phyloP scores from a whole-genome alignment of 2,888 invertebrate species.

The Callinectes sapidus region DNA sequence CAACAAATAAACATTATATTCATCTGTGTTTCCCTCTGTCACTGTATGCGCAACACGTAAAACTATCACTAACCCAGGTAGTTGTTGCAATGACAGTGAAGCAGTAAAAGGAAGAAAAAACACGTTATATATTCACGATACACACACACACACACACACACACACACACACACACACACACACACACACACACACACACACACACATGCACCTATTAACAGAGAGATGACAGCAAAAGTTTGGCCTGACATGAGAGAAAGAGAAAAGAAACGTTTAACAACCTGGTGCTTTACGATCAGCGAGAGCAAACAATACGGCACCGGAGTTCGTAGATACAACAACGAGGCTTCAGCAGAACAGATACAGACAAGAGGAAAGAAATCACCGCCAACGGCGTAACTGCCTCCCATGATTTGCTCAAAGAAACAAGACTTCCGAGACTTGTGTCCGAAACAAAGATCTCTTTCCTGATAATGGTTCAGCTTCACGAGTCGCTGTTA shows the following conservation, averaged over 20 bases:
- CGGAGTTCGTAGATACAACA: neutral
- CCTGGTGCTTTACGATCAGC: neutral
- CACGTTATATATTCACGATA: too few species aligned
- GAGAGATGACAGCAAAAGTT: too few species aligned
- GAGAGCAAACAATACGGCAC: neutral
- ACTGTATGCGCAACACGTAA: neutral
- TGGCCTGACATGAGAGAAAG: too few species aligned
- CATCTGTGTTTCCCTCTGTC: neutral
- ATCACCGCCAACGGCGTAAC: neutral
- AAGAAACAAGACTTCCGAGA: neutral
- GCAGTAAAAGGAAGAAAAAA: neutral
- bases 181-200: neutral
- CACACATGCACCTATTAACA: neutral
- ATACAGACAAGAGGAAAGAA: neutral
- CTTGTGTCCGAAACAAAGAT: neutral
- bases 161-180: too few species aligned
- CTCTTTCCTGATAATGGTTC: neutral
- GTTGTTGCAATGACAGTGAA: neutral
- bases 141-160: too few species aligned
- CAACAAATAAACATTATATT: neutral
- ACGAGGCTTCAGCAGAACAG: neutral
- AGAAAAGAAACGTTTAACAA: too few species aligned
- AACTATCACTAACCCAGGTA: too few species aligned
- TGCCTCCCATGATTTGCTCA: neutral
- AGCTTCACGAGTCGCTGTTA: neutral